Evolutionary conservation across 2,113 vertebrate species (phyloP).

Genomic region (Ailuropoda melanoleuca): DNA sequence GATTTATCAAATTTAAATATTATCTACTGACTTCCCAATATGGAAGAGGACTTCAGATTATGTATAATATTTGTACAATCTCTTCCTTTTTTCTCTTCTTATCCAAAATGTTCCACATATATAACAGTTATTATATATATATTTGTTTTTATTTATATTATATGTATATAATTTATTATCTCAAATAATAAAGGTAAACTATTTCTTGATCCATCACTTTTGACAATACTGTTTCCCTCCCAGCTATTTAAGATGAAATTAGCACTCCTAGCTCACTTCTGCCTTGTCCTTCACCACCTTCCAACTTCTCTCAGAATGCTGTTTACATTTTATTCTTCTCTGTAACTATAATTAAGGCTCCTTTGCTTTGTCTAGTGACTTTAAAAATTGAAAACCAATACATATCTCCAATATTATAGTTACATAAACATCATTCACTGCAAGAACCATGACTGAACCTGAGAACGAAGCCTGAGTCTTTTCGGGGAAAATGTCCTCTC

Average conservation of each 20-base stretch:
- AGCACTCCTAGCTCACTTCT: neutral
- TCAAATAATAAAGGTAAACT: neutral
- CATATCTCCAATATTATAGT: neutral
- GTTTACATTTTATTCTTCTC: neutral
- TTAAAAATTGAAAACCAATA: neutral
- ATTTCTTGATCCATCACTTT: neutral
- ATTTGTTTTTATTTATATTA: neutral
- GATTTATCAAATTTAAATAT: constrained; percentile 7
- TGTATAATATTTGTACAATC: neutral
- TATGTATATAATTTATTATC: neutral
- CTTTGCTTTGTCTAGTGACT: neutral
- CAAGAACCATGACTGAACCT: neutral
- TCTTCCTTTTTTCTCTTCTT: neutral
- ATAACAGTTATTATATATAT: neutral
- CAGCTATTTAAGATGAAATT: neutral
- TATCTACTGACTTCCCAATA: neutral
- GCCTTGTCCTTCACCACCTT: neutral
- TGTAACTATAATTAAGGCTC: neutral
- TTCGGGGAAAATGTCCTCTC: neutral
- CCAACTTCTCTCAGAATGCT: neutral
- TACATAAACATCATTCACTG: neutral
- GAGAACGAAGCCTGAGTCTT: neutral
- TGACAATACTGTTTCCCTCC: neutral
- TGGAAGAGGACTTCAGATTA: neutral
- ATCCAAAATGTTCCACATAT: neutral